phyloP scores from a whole-genome alignment of 2,888 invertebrate species.

The Agriopis marginaria region DNA sequence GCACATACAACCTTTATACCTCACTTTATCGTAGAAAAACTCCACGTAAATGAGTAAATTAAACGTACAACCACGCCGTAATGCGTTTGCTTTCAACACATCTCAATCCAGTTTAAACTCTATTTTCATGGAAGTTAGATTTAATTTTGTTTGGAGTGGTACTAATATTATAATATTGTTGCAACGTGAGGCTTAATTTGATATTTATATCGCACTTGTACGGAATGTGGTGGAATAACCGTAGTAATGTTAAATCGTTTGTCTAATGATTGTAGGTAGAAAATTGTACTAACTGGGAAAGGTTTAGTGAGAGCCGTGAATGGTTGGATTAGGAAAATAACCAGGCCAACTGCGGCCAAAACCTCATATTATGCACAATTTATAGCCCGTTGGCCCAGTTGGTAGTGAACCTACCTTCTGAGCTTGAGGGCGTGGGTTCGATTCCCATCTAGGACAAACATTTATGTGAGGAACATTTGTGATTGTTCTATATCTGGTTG shows the following conservation, averaged over 20 bases:
- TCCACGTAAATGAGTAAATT: slow-evolving; percentile 62
- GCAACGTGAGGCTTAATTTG: slow-evolving; percentile 36
- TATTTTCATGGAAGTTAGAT: slow-evolving; percentile 12
- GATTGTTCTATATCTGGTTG: too few species aligned
- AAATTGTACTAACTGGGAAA: slow-evolving; percentile 1
- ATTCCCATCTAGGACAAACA: too few species aligned
- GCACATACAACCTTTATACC: slow-evolving; percentile 58
- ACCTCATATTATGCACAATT: too few species aligned
- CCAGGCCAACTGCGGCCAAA: too few species aligned
- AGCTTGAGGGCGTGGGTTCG: too few species aligned
- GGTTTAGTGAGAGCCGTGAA: not conserved
- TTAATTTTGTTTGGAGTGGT: slow-evolving; percentile 19
- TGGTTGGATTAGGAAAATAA: too few species aligned
- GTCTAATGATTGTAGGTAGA: slow-evolving; percentile 20
- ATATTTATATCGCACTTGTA: slow-evolving; percentile 31
- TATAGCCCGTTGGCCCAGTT: too few species aligned
- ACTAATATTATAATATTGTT: slow-evolving; percentile 26
- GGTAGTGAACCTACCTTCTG: too few species aligned
- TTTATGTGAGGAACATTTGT: too few species aligned
- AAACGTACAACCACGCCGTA: slow-evolving; percentile 55
- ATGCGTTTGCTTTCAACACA: slow-evolving; percentile 47
- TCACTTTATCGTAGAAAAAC: slow-evolving; percentile 56
- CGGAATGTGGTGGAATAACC: slow-evolving; percentile 25
- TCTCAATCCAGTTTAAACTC: slow-evolving; percentile 35
- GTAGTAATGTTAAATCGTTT: slow-evolving; percentile 17